A percentile compares a stretch with the other conserved stretches of the same genome.
phyloP scores from a whole-genome alignment of 2,113 vertebrate species.

The Capricornis sumatraensis region DNA sequence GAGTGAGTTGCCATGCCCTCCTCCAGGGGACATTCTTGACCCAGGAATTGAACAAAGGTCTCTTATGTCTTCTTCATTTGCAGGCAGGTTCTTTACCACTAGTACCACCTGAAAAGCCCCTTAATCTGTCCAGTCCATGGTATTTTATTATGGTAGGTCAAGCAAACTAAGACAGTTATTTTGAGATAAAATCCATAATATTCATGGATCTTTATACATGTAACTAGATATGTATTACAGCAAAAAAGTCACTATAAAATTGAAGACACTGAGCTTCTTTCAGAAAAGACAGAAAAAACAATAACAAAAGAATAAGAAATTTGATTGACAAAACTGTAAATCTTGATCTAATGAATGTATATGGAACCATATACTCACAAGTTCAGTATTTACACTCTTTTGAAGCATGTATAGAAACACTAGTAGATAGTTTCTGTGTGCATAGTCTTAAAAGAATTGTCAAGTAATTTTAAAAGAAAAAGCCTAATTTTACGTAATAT shows the following conservation, averaged over 20 bases:
- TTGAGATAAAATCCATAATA: not conserved
- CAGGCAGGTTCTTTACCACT: not conserved
- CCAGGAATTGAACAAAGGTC: not conserved
- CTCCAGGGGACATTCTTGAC: not conserved
- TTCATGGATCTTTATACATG: not conserved
- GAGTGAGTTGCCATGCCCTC: not conserved
- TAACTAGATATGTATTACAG: not conserved
- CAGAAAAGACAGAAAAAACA: not conserved
- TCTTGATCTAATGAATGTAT: not conserved
- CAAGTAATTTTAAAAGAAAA: not conserved
- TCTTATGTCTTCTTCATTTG: not conserved
- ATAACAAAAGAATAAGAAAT: not conserved
- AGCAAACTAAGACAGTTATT: not conserved
- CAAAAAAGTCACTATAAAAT: not conserved
- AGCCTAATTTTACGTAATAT: not conserved
- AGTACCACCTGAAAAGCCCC: not conserved
- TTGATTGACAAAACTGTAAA: not conserved
- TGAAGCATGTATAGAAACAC: not conserved
- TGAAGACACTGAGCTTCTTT: not conserved
- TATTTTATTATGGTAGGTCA: not conserved
- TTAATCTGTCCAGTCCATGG: not conserved
- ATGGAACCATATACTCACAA: not conserved
- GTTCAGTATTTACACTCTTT: not conserved
- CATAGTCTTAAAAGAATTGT: not conserved
- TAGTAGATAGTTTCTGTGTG: not conserved